phyloP scores from a whole-genome alignment of 2,888 invertebrate species.

The Chrysolina oricalcia region DNA sequence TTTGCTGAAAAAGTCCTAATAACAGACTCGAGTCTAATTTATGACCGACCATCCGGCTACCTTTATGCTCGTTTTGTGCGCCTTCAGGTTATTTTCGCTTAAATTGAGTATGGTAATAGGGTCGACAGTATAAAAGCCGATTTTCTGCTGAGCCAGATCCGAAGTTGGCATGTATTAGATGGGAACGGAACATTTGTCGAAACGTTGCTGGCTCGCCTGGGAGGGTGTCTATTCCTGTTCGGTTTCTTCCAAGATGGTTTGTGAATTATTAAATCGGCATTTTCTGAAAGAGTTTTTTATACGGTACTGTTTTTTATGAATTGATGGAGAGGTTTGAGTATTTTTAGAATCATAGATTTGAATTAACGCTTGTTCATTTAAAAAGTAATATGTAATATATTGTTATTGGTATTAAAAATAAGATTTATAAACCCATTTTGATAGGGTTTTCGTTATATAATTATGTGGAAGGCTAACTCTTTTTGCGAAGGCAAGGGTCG shows the following conservation, averaged over 20 bases:
- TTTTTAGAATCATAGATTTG: no score
- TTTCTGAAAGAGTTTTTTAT: background rate
- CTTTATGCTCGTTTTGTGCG: constrained; percentile 58
- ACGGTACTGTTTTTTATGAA: no score
- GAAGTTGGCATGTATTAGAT: constrained; percentile 47
- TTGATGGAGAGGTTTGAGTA: no score
- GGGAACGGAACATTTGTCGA: constrained; percentile 42
- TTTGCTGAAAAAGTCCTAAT: constrained; percentile 61
- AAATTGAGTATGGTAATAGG: constrained; percentile 56
- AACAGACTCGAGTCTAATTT: constrained; percentile 63
- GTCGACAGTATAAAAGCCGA: constrained; percentile 55
- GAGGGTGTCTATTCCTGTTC: constrained; percentile 15
- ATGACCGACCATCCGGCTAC: constrained; percentile 63
- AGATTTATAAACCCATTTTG: no score
- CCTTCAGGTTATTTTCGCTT: constrained; percentile 60
- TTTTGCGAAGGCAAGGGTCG: no score
- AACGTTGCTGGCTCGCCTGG: constrained; percentile 18
- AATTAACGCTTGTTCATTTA: no score
- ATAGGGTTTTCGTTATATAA: no score
- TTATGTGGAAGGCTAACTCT: no score
- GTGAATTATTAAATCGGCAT: constrained; percentile 2
- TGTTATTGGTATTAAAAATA: no score
- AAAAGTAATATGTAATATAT: no score
- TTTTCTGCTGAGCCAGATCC: constrained; percentile 56
- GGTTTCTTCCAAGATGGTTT: background rate